Evolutionary conservation across 2,113 vertebrate genomes (phyloP), one percentile per base, ranked within the genome.

Genomic region (Amphiprion ocellaris): DNA sequence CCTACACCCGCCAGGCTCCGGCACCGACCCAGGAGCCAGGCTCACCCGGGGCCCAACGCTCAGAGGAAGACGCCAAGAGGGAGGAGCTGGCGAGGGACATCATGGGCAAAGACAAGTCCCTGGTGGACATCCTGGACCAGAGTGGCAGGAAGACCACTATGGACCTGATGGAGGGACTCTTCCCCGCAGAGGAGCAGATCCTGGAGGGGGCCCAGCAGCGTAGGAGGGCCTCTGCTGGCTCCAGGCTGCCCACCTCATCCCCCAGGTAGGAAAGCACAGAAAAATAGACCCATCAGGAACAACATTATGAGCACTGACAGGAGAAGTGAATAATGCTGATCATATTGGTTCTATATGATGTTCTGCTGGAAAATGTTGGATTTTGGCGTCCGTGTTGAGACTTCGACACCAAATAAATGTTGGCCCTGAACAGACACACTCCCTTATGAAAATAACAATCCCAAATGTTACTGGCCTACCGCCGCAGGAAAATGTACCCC

Each of bases 121-220:
- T 99, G 84, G 96, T 95, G 19, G 97, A 99, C 21, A 97, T 99
- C 85, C 87, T 98, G 71, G 95, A 97, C 86, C 97, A 97, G 79
- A 90, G 92, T 28, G 96, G 96, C 83, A 95, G 97, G 91, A 97
- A 90, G 93, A 99, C 97, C 86, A 96, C 97, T 63, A 97, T 98
- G 97, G 97, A 99, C 92, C 92, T 99, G 72, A 99, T 98, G 97
- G 96, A 97, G 62, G 98, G 97, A 0, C 97, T 99, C 71, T 99
- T 98, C 84, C 96, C 96, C 74, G 94, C 96, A 59, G 97, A 96
- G 14, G 94, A 96, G 64, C 94, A 95, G 65, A 92, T 98, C 59
- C 82, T 97, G 64, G 96, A 97, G 85, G 96, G 95, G 72, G 93
- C 92, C 3, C 97, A 97, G 59, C 96, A 96, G 71, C 94, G 97